Conservation (phyloP, 2,113 vertebrate species). For the Acanthochromis polyacanthus region DNA sequence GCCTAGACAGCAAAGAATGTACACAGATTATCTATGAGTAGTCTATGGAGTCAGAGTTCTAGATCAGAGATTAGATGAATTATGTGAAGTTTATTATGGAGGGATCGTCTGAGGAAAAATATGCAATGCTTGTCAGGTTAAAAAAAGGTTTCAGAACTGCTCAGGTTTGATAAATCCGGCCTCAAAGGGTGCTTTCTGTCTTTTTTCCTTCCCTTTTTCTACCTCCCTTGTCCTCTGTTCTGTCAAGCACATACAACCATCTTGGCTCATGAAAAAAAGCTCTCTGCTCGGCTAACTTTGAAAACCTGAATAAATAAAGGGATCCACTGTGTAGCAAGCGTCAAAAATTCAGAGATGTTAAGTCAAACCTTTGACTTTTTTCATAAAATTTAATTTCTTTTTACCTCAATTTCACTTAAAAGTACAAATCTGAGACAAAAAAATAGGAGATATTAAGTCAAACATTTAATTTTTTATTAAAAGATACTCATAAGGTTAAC, state of each 20-base stretch:
- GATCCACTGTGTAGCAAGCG: conserved; percentile 44
- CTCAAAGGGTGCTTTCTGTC: conserved; percentile 79
- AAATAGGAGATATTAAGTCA: too few relatives aligned
- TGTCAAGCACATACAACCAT: conserved; percentile 32
- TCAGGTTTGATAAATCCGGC: conserved; percentile 78
- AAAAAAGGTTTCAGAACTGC: conserved; percentile 61
- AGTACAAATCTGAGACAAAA: too few relatives aligned
- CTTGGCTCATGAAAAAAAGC: conserved; percentile 21
- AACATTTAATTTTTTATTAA: too few relatives aligned
- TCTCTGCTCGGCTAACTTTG: conserved; percentile 30
- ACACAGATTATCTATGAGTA: conserved; percentile 57
- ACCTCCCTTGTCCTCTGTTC: conserved; percentile 26
- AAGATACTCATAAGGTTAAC: too few relatives aligned
- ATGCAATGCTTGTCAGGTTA: conserved; percentile 80
- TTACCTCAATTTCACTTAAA: too few relatives aligned
- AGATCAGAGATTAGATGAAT: conserved; percentile 52
- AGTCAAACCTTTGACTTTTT: too few relatives aligned
- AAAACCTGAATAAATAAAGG: conserved; percentile 19
- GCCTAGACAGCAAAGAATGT: conserved; percentile 85
- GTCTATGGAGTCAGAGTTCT: conserved; percentile 44
- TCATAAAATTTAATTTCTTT: too few relatives aligned
- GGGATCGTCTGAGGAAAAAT: conserved; percentile 54
- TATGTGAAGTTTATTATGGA: conserved; percentile 13
- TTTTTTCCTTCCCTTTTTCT: too few relatives aligned
- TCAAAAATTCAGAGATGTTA: too few relatives aligned